Base-by-base conservation (phyloP, 1,140 invertebrate species). In the Macrostomum lignano region DNA sequence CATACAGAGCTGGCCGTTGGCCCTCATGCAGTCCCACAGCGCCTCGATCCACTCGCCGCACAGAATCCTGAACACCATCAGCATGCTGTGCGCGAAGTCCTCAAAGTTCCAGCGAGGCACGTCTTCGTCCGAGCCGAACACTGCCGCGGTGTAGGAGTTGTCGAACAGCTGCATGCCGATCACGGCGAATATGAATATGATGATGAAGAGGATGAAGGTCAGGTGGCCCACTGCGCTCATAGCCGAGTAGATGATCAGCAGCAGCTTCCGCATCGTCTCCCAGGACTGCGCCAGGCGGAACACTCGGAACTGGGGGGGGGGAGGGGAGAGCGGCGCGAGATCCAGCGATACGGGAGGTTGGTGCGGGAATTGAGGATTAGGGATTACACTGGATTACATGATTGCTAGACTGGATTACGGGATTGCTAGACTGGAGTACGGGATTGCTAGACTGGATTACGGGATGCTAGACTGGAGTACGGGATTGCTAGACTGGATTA, bases 31-130 rank as follows among this genome's bases (percentile, higher is more conserved):
- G 50, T 91, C 81, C 78, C 79, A 91, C 70, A 91, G 76, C 17
- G 79, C 82, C 54, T 91, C 81, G 41, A 94, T 93, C 82, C 84
- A 93, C 61, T 94, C 84, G 48, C 84, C 86, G 61, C 84, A 94
- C 14, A 94, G 61, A 32, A 93, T 78, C 36, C 86, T 69, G 60
- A 94, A 93, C 41, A 94, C 77, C 51, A 93, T 84, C 77, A 94
- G 82, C 48, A 93, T 81, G 28, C 77, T 79, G 60, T 93, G 82
- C 70, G 81, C 79, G 55, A 91, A 86, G 58, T 91, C 79, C 11
- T 71, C 77, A 55, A 94, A 91, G 60, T 91, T 78, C 82, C 82
- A 93, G 38, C 82, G 67, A 7, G 43, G 44, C 14, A 45, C 37
- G 11, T 40, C 42, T 11, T 44, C 46, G 2, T n/a, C n/a, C n/a